phyloP scores from a whole-genome alignment of 2,888 invertebrate genomes.

The Chirona hameri region DNA sequence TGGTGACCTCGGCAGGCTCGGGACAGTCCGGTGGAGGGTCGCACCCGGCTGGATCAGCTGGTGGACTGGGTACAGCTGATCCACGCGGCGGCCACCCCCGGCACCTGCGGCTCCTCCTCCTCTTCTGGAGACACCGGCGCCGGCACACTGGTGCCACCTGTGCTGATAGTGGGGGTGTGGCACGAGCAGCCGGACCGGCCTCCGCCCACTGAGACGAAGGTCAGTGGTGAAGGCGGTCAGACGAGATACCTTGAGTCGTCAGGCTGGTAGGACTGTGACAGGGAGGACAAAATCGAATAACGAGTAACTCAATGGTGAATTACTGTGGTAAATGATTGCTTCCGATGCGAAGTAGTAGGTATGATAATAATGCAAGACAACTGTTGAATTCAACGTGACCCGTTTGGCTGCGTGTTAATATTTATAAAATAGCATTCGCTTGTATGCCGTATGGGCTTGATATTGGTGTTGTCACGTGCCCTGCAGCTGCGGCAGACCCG shows the following conservation, averaged over 20 bases:
- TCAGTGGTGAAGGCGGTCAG: conserved; percentile 45
- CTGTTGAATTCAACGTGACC: no score
- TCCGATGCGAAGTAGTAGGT: no score
- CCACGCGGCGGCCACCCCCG: background rate
- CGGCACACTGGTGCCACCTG: conserved; percentile 64
- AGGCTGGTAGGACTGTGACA: no score
- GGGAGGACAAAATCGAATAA: no score
- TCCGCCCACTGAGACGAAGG: conserved; percentile 59
- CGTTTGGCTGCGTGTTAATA: no score
- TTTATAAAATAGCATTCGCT: no score
- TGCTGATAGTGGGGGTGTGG: conserved; percentile 65
- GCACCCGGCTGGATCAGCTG: background rate
- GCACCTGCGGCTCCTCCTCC: background rate
- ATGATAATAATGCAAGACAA: no score
- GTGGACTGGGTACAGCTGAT: background rate
- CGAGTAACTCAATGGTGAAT: no score
- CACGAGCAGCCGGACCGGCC: conserved; percentile 75
- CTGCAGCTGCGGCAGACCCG: conserved; percentile 38
- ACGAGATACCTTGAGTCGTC: no score
- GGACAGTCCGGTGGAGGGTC: background rate
- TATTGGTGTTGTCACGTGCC: background rate
- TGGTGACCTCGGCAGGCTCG: background rate
- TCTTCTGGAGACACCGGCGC: conserved; percentile 41
- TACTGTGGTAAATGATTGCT: no score
- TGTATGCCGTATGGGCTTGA: no score